These are phyloP conservation scores for Syngnathus floridae DNA, from an alignment of 2,113 vertebrate genomes.

Conservation along the genomic window DNA sequence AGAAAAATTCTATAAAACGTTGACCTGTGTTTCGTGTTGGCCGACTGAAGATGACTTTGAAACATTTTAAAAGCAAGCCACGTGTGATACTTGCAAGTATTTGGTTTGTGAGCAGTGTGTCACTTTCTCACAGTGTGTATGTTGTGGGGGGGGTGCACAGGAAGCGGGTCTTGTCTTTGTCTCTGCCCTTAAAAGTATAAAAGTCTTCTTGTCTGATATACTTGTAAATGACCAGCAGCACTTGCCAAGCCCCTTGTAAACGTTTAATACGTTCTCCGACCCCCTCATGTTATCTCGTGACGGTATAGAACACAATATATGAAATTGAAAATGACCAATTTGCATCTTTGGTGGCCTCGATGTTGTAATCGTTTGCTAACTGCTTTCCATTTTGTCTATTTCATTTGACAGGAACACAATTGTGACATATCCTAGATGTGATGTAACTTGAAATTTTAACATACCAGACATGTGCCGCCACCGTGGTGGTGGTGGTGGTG, in stretches of 20 bases:
- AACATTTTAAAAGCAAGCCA: not conserved
- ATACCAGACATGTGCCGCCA: not conserved
- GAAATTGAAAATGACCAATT: not conserved
- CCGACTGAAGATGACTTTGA: not conserved
- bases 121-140: conserved; percentile 28
- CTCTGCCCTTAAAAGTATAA: not conserved
- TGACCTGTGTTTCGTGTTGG: not conserved
- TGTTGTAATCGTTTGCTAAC: not conserved
- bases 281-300: not conserved
- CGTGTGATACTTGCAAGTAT: conserved; percentile 2
- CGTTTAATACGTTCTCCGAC: not conserved
- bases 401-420: conserved; percentile 4
- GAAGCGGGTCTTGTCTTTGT: conserved; percentile 29
- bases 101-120: conserved; percentile 39
- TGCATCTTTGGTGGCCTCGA: not conserved
- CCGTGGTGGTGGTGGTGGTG: not conserved
- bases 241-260: not conserved
- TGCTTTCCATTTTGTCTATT: not conserved
- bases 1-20: not conserved
- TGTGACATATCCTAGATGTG: conserved; percentile 17
- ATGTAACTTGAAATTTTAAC: conserved; percentile 1
- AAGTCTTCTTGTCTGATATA: not conserved
- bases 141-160: conserved; percentile 23
- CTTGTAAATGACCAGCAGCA: not conserved
- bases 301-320: not conserved